Evolutionary conservation across 2,113 vertebrate genomes (phyloP).

Genomic region (Eurypyga helias): DNA sequence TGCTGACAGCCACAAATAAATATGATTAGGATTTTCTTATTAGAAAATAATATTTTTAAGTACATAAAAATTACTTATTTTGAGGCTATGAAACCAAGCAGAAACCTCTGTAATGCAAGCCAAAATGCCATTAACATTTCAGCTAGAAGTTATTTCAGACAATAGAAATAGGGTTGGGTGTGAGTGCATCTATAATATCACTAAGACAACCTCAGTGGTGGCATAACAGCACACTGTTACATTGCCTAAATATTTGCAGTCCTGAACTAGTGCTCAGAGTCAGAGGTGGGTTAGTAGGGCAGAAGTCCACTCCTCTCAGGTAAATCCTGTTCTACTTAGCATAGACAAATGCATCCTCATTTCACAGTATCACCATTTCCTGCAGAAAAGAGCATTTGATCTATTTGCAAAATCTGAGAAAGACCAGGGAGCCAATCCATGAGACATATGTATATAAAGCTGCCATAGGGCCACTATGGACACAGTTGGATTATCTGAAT

Average conservation of each 20-base stretch:
- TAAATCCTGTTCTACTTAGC: not conserved
- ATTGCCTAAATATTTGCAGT: not conserved
- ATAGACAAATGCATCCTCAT: not conserved
- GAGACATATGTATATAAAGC: not conserved
- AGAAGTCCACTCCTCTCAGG: not conserved
- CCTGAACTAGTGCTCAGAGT: not conserved
- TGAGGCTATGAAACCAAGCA: not conserved
- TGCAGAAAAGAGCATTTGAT: not conserved
- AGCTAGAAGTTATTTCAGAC: not conserved
- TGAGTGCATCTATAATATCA: not conserved
- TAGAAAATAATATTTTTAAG: not conserved
- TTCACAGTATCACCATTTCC: not conserved
- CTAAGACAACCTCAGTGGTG: not conserved
- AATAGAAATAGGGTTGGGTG: not conserved
- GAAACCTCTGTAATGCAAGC: not conserved
- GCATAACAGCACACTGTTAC: not conserved
- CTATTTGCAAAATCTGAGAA: not conserved
- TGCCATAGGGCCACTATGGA: not conserved
- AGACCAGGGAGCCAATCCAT: not conserved
- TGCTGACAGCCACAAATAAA: not conserved
- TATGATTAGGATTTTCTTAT: not conserved
- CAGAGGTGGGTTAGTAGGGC: not conserved
- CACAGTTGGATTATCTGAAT: not conserved
- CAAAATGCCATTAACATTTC: not conserved
- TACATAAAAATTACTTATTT: not conserved